phyloP scores from a whole-genome alignment of 2,797 vertebrate genomes.

The Sebastes kiyomatsui region DNA sequence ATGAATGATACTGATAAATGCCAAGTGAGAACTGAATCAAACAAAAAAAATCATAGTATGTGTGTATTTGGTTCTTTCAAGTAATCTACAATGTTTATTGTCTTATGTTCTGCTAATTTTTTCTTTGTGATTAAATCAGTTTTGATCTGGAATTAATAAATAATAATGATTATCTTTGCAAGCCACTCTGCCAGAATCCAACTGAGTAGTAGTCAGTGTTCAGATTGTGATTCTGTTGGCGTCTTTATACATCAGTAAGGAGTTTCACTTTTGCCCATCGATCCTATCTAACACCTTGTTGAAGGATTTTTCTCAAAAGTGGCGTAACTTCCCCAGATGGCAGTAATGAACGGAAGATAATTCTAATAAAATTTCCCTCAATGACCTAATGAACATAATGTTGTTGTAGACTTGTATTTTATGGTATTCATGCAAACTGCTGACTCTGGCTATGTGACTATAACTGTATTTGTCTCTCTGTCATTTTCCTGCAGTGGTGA shows the following conservation, averaged over 20 bases:
- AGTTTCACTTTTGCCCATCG: not conserved
- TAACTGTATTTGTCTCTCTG: slow-evolving; percentile 15
- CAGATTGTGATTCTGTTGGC: not conserved
- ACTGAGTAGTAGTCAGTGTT: not conserved
- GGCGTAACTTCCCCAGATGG: not conserved
- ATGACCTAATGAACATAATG: not conserved
- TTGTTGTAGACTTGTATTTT: not conserved
- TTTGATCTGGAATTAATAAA: not conserved
- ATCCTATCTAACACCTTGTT: not conserved
- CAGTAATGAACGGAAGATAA: not conserved
- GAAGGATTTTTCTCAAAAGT: not conserved
- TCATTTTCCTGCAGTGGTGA: slow-evolving; percentile 86
- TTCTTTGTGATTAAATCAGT: not conserved
- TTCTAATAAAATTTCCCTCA: not conserved
- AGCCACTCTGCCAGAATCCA: not conserved
- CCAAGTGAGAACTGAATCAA: not conserved
- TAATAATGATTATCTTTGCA: not conserved
- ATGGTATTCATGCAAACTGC: not conserved
- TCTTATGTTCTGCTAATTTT: not conserved
- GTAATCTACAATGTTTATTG: not conserved
- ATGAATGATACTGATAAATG: not conserved
- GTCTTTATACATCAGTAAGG: not conserved
- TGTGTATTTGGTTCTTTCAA: not conserved
- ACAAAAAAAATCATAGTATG: not conserved
- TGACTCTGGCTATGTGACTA: not conserved